Conservation (phyloP, 2,888 invertebrate genomes). For the Exocentrus adspersus region DNA sequence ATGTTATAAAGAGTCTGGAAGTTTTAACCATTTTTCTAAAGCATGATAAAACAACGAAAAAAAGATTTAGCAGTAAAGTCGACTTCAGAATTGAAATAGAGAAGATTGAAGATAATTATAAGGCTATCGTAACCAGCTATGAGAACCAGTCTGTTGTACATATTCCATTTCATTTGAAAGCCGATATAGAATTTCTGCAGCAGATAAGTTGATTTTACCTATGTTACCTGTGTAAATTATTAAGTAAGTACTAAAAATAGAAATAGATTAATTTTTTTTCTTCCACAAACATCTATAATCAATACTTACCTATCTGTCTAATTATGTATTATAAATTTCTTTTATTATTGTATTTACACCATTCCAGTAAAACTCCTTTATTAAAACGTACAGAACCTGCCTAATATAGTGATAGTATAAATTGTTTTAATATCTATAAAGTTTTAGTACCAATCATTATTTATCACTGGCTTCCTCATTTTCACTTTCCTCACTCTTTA, state of each 20-base stretch:
- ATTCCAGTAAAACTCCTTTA: no score
- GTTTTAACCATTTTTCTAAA: conserved; percentile 48
- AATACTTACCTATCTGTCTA: no score
- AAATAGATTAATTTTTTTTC: no score
- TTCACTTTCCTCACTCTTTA: conserved; percentile 45
- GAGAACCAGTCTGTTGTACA: conserved; percentile 33
- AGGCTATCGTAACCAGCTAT: conserved; percentile 39
- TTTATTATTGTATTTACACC: no score
- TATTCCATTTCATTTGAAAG: conserved; percentile 38
- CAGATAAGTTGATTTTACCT: neutral
- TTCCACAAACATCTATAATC: no score
- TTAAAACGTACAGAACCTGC: no score
- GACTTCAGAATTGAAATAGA: conserved; percentile 45
- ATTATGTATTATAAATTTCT: no score
- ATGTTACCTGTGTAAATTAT: no score
- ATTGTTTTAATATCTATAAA: no score
- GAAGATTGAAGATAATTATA: conserved; percentile 26
- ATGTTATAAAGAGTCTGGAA: conserved; percentile 47
- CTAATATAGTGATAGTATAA: no score
- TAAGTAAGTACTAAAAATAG: no score
- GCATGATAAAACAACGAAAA: conserved; percentile 35
- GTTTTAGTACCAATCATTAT: neutral
- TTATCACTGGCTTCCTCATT: conserved; percentile 21
- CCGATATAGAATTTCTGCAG: conserved; percentile 29
- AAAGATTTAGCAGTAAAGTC: conserved; percentile 36